Evolutionary conservation across 2,888 invertebrate genomes (phyloP).

Genomic region (Chloromyia formosa): DNA sequence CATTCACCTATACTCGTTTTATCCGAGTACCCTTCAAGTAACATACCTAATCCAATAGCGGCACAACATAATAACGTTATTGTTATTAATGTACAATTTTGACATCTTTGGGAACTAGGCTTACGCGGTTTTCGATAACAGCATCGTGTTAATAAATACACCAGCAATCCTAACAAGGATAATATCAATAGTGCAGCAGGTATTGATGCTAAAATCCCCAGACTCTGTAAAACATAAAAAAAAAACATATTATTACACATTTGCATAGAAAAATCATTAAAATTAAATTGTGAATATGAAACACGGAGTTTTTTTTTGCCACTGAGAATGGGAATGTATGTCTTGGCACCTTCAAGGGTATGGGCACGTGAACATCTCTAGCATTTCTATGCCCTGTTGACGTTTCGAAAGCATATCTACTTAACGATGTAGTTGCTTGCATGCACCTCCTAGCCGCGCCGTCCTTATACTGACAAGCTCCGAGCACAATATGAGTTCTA

Average conservation of each 20-base stretch:
- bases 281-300: neutral
- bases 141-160: slow-evolving; percentile 93
- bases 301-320: too few relatives aligned
- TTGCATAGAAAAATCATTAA: neutral
- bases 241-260: neutral
- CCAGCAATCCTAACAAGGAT: slow-evolving; percentile 85
- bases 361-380: too few relatives aligned
- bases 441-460: too few relatives aligned
- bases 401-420: too few relatives aligned
- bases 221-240: slow-evolving; percentile 72
- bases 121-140: slow-evolving; percentile 91
- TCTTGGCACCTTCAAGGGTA: too few relatives aligned
- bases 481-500: too few relatives aligned
- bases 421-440: too few relatives aligned
- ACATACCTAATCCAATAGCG: slow-evolving; percentile 80
- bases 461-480: too few relatives aligned
- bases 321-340: too few relatives aligned
- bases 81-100: slow-evolving; percentile 63
- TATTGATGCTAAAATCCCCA: slow-evolving; percentile 91
- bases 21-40: too few relatives aligned
- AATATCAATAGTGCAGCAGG: slow-evolving; percentile 93
- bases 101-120: slow-evolving; percentile 62
- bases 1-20: neutral
- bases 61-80: slow-evolving; percentile 86
- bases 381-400: too few relatives aligned